Evolutionary conservation across 2,797 vertebrate genomes (phyloP).

Genomic region (Toxotes lorentzi): DNA sequence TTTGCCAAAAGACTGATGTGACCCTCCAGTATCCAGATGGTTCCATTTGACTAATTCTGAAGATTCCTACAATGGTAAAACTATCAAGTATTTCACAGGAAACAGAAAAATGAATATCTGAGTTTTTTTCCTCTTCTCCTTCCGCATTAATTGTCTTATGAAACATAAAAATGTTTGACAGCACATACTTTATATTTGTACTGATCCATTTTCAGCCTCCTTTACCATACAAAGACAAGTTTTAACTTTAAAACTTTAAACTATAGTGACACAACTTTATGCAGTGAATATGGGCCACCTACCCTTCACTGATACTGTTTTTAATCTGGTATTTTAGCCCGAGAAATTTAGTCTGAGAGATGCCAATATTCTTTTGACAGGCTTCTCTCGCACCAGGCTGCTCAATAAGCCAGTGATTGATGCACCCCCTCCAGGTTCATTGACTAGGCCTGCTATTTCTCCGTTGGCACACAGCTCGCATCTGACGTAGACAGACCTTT

Average conservation of each 20-base stretch:
- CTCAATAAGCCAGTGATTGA: slow-evolving; percentile 75
- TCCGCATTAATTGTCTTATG: background rate
- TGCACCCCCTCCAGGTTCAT: slow-evolving; percentile 60
- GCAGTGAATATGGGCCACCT: slow-evolving; percentile 8
- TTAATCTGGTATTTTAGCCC: slow-evolving; percentile 30
- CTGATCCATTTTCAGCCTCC: too few relatives aligned
- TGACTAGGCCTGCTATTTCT: slow-evolving; percentile 62
- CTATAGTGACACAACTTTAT: background rate
- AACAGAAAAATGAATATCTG: too few relatives aligned
- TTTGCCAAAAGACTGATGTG: background rate
- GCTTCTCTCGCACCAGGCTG: slow-evolving; percentile 35
- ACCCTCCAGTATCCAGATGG: background rate
- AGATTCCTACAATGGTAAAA: too few relatives aligned
- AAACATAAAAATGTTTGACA: too few relatives aligned
- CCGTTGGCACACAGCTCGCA: slow-evolving; percentile 7
- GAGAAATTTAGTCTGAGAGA: slow-evolving; percentile 51
- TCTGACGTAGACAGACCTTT: slow-evolving; percentile 43
- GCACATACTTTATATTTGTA: too few relatives aligned
- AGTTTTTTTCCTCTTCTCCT: too few relatives aligned
- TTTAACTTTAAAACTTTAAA: background rate
- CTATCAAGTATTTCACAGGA: too few relatives aligned
- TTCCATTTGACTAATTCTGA: background rate
- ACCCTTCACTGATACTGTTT: slow-evolving; percentile 1
- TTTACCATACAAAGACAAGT: background rate
- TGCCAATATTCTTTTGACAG: slow-evolving; percentile 64